Evolutionary conservation across 2,888 invertebrate species (phyloP).

Genomic region (Plebejus argus): DNA sequence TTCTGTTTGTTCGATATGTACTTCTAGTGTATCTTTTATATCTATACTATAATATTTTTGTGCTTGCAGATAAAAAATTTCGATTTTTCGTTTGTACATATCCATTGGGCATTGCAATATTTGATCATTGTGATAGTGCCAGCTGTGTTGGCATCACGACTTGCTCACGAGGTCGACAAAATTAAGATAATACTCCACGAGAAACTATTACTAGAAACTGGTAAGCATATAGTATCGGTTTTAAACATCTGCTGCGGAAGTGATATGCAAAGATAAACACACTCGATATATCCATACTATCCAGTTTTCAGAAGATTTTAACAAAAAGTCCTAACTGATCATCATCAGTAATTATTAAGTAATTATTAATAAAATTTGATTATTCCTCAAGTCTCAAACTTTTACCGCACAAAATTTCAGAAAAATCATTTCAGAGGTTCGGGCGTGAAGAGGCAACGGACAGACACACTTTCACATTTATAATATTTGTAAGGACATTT

Average conservation of each 20-base stretch:
- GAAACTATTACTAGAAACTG: slow-evolving; percentile 32
- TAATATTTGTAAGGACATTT: no score
- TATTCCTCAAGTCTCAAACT: no score
- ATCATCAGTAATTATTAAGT: neutral
- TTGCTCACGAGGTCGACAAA: slow-evolving; percentile 32
- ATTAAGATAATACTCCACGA: slow-evolving; percentile 36
- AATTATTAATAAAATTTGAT: no score
- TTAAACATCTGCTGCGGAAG: neutral
- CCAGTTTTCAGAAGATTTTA: neutral
- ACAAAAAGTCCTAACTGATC: neutral
- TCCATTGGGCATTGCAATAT: slow-evolving; percentile 27
- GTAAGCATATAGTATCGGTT: neutral
- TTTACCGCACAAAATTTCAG: no score
- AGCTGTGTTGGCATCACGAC: slow-evolving; percentile 28
- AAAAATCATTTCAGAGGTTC: no score
- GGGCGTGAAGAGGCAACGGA: no score
- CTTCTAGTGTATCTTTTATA: neutral
- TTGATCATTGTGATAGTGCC: slow-evolving; percentile 32
- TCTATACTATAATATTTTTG: neutral
- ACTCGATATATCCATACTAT: neutral
- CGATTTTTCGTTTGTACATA: neutral
- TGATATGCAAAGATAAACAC: neutral
- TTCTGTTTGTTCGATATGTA: neutral
- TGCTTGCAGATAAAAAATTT: neutral
- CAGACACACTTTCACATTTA: no score